Base-by-base conservation (phyloP, 2,797 vertebrate genomes). In the Rhinatrema bivittatum region DNA sequence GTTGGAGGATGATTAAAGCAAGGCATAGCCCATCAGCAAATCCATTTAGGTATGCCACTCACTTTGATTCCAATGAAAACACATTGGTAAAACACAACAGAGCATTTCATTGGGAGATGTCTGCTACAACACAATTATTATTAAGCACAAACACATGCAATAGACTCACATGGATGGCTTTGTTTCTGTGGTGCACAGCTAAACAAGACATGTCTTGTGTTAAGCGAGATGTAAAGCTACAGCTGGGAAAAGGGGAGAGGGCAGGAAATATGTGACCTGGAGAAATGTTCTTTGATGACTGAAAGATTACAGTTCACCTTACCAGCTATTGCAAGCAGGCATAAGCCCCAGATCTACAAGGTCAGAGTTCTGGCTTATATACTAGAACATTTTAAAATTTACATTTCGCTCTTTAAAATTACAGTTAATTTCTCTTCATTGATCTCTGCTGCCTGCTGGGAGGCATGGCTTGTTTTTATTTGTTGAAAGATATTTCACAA, bases 371-470 rank as follows among this genome's bases (percentile, higher is more conserved):
- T 20, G 21, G 29, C 42, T 16, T 3, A 9, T 4, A n/a, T 4
- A 8, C 14, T 5, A 29, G 15, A 34, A 17, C 6, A 18, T 34
- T 44, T 23, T 22, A 4, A 47, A 32, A 55, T 41, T 57, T 33
- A 44, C 12, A 18, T 56, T 53, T 43, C 39, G 33, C 20, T 44
- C 36, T 44, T 23, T 55, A 50, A 39, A 60, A 63, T 25, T 38
- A 25, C 19, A 6, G 11, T 28, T 20, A 54, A 33, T 60, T 60
- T 60, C 35, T 21, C 25, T 22, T 17, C 25, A 10, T 18, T 43
- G 38, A 45, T 50, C 67, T 13, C 13, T 22, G 37, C 37, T 60
- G 72, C 50, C 43, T 39, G 41, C 60, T 27, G 53, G 36, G 20
- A 22, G 26, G 25, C 25, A 43, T 22, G 38, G n/a, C 39, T 22